These are phyloP conservation scores for Nowickia ferox DNA, from an alignment of 2,888 invertebrate genomes.

Conservation along the genomic window DNA sequence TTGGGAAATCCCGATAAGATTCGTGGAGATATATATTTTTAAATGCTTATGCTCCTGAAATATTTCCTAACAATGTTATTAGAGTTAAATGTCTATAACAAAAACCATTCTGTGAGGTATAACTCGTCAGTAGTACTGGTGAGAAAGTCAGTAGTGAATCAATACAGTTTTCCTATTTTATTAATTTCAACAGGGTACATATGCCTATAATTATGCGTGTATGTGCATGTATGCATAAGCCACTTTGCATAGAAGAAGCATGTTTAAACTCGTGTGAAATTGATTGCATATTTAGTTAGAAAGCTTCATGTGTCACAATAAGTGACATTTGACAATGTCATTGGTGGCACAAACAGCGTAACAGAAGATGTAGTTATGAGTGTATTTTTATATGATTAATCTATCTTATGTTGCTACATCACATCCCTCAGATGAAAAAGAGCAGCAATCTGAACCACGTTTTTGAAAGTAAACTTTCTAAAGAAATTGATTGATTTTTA, in stretches of 20 bases:
- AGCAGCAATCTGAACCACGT: neutral
- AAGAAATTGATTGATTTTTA: conserved; percentile 4
- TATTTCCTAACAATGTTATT: no score
- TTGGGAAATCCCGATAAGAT: no score
- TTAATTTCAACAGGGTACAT: neutral
- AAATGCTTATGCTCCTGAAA: no score
- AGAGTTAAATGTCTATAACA: no score
- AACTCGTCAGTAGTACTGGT: no score
- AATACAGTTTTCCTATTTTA: no score
- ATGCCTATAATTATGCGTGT: neutral
- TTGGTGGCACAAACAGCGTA: neutral
- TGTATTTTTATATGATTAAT: neutral
- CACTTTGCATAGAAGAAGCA: neutral
- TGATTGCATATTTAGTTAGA: neutral
- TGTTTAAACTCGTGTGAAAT: neutral
- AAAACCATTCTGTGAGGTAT: no score
- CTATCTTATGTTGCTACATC: neutral
- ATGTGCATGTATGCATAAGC: neutral
- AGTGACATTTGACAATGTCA: conserved; percentile 45
- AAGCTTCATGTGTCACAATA: conserved; percentile 13
- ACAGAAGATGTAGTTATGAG: neutral
- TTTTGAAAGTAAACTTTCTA: neutral
- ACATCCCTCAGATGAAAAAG: neutral
- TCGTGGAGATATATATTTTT: no score
- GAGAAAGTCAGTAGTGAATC: no score